Conservation (phyloP, 1,140 invertebrate species). For the Heliconius eleuchia region DNA sequence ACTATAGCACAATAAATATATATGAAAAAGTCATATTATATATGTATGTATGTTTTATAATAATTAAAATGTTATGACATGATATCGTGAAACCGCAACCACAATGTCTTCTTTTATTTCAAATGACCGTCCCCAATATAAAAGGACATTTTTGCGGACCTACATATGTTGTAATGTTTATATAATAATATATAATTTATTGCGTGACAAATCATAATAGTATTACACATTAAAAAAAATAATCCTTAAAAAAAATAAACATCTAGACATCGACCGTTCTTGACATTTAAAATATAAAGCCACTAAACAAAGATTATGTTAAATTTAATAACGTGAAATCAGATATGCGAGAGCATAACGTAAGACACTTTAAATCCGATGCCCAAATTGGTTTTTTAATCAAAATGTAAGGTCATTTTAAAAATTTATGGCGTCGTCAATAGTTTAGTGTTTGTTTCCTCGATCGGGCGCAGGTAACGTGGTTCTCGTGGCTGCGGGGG, state of each 20-base stretch:
- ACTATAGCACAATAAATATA: no score
- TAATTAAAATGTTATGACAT: conserved; percentile 19
- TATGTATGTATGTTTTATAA: not conserved
- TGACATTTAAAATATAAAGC: conserved; percentile 34
- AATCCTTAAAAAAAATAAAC: not conserved
- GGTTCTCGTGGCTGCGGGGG: conserved; percentile 65
- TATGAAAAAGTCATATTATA: not conserved
- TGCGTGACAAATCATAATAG: not conserved
- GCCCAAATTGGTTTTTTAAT: conserved; percentile 70
- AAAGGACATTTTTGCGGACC: conserved; percentile 2
- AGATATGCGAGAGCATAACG: conserved; percentile 36
- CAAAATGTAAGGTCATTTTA: conserved; percentile 60
- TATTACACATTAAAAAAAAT: conserved; percentile 21
- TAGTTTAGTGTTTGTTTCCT: conserved; percentile 71
- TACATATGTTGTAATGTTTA: not conserved
- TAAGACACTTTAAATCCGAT: conserved; percentile 46
- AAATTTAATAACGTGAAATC: conserved; percentile 40
- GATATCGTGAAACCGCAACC: conserved; percentile 18
- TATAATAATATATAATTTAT: conserved; percentile 9
- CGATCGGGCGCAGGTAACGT: conserved; percentile 68
- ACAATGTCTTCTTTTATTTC: conserved; percentile 22
- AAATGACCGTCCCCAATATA: conserved; percentile 2
- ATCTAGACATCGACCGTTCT: conserved; percentile 24
- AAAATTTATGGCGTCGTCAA: conserved; percentile 68
- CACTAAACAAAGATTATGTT: conserved; percentile 37